Evolutionary conservation across 2,888 invertebrate genomes (phyloP).

Genomic region (Melinaea menophilus): DNA sequence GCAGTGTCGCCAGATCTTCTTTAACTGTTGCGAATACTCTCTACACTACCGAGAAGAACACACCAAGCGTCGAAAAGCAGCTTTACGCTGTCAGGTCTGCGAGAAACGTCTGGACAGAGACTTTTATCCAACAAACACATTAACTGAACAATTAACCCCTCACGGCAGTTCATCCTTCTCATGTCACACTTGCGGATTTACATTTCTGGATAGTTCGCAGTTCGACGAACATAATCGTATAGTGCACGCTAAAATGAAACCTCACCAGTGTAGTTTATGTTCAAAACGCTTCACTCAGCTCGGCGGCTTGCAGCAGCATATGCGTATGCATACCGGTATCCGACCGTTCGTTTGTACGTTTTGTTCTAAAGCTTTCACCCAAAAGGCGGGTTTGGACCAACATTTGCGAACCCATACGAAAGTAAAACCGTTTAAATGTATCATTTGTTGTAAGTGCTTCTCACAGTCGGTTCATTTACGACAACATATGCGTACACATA

Average conservation of each 20-base stretch:
- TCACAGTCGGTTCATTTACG: constrained; percentile 71
- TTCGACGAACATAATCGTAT: constrained; percentile 64
- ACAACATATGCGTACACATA: constrained; percentile 74
- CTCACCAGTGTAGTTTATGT: constrained; percentile 65
- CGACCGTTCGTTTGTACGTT: constrained; percentile 65
- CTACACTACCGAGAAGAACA: constrained; percentile 69
- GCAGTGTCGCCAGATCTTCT: constrained; percentile 67
- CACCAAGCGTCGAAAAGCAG: constrained; percentile 68
- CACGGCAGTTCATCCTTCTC: constrained; percentile 45
- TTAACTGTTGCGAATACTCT: constrained; percentile 72
- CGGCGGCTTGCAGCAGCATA: constrained; percentile 70
- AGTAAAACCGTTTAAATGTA: constrained; percentile 69
- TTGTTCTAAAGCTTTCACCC: constrained; percentile 69
- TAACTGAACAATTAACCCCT: constrained; percentile 40
- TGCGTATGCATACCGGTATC: constrained; percentile 70
- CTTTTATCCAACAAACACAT: constrained; percentile 37
- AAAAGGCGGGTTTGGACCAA: constrained; percentile 70
- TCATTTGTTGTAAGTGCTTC: constrained; percentile 67
- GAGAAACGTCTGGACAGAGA: constrained; percentile 66
- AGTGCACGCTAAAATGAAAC: constrained; percentile 64
- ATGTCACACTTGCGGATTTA: constrained; percentile 57
- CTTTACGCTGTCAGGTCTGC: constrained; percentile 70
- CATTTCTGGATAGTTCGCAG: constrained; percentile 52
- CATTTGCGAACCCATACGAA: constrained; percentile 72
- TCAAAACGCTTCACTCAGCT: constrained; percentile 68